Evolutionary conservation across 2,888 invertebrate species (phyloP), one percentile per base, ranked within the genome.

Genomic region (Colletes collaris): DNA sequence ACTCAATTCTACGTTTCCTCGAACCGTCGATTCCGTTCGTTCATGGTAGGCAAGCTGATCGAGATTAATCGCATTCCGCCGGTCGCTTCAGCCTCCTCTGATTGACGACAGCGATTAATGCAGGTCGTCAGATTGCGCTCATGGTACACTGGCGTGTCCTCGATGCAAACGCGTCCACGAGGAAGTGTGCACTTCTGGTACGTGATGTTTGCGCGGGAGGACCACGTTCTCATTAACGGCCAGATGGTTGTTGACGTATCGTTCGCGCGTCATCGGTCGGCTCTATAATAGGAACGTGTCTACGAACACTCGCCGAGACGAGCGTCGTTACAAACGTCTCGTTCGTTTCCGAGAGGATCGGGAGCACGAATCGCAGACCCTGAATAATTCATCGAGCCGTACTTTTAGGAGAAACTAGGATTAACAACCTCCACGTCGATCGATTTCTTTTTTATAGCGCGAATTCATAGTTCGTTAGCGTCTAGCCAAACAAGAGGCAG

Each of bases 41-140:
- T 82, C 72, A 83, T 79, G 80, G 77, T 73, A 46, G 73, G 72
- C 69, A 56, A 63, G 40, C 79, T 84, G 84, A 87, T 87, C 85
- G 84, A 87, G 84, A 87, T 87, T 87, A 87, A 87, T 87, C 87
- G 86, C 79, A 80, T 87, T 86, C 80, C 80, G 65, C 16, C 68
- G 55, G 63, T 59, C 27, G n/a, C 44, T 56, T 72, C 46, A 58
- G 83, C 68, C 80, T 76, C 59, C 82, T 83, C 87, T 87, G 87
- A 87, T 87, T 77, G 86, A 87, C 87, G 87, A 84, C 81, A 77
- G 73, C 87, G 86, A 87, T 87, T 87, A 87, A 86, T 84, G 80
- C 87, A 74, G 87, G 67, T 86, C 83, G 86, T 85, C 85, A 80
- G 80, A 68, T 77, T 79, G 81, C 74, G 73, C 76, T 68, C 72